These are phyloP conservation scores for Chrysopilus asiliformis DNA, from an alignment of 2,888 invertebrate genomes.

Conservation along the genomic window DNA sequence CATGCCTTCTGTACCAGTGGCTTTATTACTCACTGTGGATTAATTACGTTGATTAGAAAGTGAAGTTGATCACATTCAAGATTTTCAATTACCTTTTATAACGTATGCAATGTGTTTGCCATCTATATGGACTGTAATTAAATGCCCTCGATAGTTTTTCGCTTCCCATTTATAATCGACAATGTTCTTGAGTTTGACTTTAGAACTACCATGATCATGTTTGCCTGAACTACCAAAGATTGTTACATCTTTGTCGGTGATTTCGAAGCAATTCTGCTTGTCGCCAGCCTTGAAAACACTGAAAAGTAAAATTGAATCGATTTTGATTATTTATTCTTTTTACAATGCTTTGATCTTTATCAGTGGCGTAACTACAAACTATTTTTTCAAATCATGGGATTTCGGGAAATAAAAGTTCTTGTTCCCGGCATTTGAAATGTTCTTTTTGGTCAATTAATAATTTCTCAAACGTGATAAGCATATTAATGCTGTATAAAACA, in stretches of 20 bases:
- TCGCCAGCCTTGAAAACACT: no score
- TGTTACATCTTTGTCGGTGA: constrained; percentile 43
- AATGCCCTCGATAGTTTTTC: constrained; percentile 71
- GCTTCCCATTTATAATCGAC: constrained; percentile 92
- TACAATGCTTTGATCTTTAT: no score
- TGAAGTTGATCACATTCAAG: constrained; percentile 26
- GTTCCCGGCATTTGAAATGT: no score
- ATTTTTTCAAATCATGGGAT: no score
- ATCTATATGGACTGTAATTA: constrained; percentile 76
- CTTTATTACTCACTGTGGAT: constrained; percentile 30
- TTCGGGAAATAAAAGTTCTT: no score
- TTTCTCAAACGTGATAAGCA: no score
- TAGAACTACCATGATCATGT: constrained; percentile 72
- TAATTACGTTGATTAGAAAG: constrained; percentile 35
- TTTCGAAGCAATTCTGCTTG: no score
- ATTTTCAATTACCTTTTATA: constrained; percentile 58
- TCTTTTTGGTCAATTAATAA: no score
- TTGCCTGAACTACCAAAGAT: constrained; percentile 57
- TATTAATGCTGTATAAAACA: no score
- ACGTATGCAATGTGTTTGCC: constrained; percentile 82
- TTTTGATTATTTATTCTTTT: no score
- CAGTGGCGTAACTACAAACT: no score
- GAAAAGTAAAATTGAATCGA: no score
- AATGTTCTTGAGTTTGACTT: constrained; percentile 78
- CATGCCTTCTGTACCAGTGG: constrained; percentile 46